Evolutionary conservation across 2,113 vertebrate species (phyloP).

Genomic region (Laticauda colubrina): DNA sequence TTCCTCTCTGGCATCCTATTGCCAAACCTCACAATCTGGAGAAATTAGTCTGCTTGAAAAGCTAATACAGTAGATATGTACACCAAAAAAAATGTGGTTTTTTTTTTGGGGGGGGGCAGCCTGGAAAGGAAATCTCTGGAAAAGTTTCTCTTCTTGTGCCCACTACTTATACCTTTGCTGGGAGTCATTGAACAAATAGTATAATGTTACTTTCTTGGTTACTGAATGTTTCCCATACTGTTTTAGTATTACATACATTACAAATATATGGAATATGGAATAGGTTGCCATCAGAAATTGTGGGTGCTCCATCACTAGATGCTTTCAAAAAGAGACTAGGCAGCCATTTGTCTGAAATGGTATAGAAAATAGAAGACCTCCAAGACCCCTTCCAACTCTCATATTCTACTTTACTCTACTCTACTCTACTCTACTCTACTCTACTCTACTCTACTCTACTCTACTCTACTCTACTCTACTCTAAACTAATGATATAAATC

Average conservation of each 20-base stretch:
- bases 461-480: too few relatives aligned
- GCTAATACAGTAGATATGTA: background rate
- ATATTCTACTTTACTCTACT: too few relatives aligned
- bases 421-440: too few relatives aligned
- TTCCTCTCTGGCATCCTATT: background rate
- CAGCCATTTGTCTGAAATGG: too few relatives aligned
- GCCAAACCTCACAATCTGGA: background rate
- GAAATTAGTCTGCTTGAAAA: background rate
- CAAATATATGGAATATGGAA: too few relatives aligned
- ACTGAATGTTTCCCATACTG: background rate
- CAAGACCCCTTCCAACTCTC: too few relatives aligned
- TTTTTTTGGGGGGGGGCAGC: too few relatives aligned
- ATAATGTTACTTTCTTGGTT: background rate
- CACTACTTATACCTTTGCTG: background rate
- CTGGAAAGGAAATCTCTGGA: background rate
- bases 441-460: too few relatives aligned
- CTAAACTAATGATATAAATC: background rate
- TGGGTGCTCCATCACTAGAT: too few relatives aligned
- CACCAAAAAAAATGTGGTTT: background rate
- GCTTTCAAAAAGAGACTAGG: too few relatives aligned
- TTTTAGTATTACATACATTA: background rate
- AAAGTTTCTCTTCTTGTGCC: background rate
- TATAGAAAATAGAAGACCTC: too few relatives aligned
- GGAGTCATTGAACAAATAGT: background rate
- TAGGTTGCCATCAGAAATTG: too few relatives aligned